Percentiles rank a stretch among this genome's conserved stretches.
Evolutionary conservation across 2,888 invertebrate species (phyloP).

Genomic region (Eledone cirrhosa): DNA sequence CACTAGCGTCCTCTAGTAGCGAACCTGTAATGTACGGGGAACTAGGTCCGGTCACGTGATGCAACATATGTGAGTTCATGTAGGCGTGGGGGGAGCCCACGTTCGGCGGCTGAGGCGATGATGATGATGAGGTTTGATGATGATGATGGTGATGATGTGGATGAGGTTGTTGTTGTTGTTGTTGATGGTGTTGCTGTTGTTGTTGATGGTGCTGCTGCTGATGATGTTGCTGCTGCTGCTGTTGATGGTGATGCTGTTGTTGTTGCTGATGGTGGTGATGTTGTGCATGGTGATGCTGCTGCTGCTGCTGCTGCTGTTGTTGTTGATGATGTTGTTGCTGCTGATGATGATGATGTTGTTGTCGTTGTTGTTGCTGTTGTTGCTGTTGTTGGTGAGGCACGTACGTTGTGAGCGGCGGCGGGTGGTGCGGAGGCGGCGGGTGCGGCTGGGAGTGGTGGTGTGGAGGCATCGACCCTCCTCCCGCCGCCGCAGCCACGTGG

Average conservation of each 20-base stretch:
- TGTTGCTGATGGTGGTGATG: conserved; percentile 4
- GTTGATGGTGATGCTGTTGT: conserved; percentile 43
- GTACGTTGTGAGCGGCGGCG: conserved; percentile 33
- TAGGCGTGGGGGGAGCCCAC: conserved; percentile 17
- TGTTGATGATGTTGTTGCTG: conserved; percentile 35
- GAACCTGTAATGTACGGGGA: conserved; percentile 1
- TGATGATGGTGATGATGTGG: too few relatives aligned
- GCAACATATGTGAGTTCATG: conserved; percentile 13
- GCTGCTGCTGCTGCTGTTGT: conserved; percentile 29
- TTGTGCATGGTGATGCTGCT: not conserved
- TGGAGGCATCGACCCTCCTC: not conserved
- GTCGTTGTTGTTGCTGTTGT: conserved; percentile 36
- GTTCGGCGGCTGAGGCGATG: conserved; percentile 23
- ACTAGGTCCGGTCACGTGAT: not conserved
- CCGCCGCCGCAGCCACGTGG: not conserved
- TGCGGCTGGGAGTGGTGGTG: not conserved
- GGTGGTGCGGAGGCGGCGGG: conserved; percentile 37
- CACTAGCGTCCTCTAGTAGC: not conserved
- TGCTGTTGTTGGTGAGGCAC: conserved; percentile 37
- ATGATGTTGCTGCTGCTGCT: conserved; percentile 40
- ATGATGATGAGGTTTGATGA: not conserved
- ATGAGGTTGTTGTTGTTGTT: conserved; percentile 36
- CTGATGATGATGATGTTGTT: conserved; percentile 38
- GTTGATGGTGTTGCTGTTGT: conserved; percentile 37
- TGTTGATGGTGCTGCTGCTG: conserved; percentile 29